Base-by-base conservation (phyloP, 1,140 invertebrate species). In the Papilio xuthus region DNA sequence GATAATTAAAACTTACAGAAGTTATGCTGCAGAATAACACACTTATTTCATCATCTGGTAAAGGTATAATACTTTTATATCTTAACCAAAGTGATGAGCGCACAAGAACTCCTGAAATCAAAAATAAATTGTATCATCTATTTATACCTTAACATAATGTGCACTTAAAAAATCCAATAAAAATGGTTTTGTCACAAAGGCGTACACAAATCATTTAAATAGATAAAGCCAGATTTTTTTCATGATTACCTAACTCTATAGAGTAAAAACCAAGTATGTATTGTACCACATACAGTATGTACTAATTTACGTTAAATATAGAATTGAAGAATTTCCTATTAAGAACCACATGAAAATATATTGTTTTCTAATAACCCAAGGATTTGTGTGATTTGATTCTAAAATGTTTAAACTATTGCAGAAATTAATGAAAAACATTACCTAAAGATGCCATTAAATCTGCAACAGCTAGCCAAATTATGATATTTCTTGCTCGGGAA, bases 401-500 rank as follows among this genome's bases (percentile, higher is more conserved):
- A n/a, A n/a, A 32, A 32, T 32, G 32, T 32, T 32, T 32, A 32
- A 2, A 32, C 6, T 32, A 3, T 32, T 32, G 10, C 28, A 23
- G 78, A 60, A 60, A 77, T 32, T 37, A 37, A 37, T 37, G 26
- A 72, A 78, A 67, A 69, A 78, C n/a, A 79, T 84, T 93, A 97
- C 97, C 97, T 88, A 96, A 89, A 15, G 97, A 96, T 76, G 97
- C 97, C 50, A 97, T 88, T 23, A 97, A 94, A 94, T 97, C 97
- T 42, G 97, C 96, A 73, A 97, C 91, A 18, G 97, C 97, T 28
- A 97, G 92, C 96, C 97, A 97, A 67, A 96, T 94, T 75, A 97
- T 97, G 67, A 97, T 97, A 79, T 95, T 94, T 73, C 96, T 93
- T 60, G 96, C 96, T 84, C 96, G 94, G 9, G 92, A 92, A 32